These are phyloP conservation scores for Enteromius argenteus DNA, from an alignment of 2,797 vertebrate genomes.

Conservation along the genomic window DNA sequence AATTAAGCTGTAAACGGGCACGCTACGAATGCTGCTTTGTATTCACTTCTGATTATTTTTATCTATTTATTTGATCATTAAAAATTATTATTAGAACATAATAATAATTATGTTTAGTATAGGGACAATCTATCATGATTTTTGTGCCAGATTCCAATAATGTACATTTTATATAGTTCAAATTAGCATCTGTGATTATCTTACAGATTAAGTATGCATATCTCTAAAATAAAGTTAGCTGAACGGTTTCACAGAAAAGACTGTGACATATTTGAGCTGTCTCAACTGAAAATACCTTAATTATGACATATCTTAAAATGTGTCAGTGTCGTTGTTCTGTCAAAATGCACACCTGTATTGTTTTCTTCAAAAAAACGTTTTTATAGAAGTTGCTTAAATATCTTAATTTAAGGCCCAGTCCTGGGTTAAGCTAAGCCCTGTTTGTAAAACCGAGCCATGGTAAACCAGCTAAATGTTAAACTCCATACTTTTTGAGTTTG, in stretches of 20 bases:
- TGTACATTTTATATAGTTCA: not conserved
- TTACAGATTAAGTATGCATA: not conserved
- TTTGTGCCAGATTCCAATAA: not conserved
- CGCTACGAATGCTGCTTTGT: not conserved
- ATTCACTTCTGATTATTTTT: not conserved
- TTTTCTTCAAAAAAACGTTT: not conserved
- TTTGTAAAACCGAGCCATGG: not conserved
- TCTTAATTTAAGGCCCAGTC: not conserved
- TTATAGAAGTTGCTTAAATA: not conserved
- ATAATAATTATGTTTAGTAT: not conserved
- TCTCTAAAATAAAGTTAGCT: not conserved
- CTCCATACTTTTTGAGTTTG: not conserved
- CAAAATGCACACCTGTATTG: not conserved
- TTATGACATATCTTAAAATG: not conserved
- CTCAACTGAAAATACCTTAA: not conserved
- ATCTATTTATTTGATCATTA: not conserved
- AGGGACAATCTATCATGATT: not conserved
- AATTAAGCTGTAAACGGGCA: not conserved
- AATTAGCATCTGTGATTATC: not conserved
- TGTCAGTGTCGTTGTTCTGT: not conserved
- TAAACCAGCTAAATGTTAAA: not conserved
- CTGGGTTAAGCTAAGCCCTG: not conserved
- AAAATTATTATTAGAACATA: not conserved
- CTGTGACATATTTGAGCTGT: not conserved
- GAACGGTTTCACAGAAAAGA: not conserved